Conservation (phyloP, 2,888 invertebrate genomes). For the Uloborus plumipes region DNA sequence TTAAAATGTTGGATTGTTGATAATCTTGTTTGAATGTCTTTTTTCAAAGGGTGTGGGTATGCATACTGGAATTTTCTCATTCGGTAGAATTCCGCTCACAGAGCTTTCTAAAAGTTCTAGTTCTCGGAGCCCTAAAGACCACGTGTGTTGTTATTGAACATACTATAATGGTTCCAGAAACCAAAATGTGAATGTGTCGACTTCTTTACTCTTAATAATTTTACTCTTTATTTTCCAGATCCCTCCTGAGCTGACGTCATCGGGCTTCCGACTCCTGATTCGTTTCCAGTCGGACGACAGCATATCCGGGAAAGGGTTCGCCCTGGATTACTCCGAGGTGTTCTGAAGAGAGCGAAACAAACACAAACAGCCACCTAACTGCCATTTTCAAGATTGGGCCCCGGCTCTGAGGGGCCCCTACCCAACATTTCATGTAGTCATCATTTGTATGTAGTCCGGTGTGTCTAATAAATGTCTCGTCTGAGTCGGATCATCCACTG, state of each 20-base stretch:
- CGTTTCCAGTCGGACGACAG: constrained; percentile 92
- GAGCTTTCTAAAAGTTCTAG: too few relatives aligned
- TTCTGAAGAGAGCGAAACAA: constrained; percentile 18
- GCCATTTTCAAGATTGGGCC: neutral
- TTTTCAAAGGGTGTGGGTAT: too few relatives aligned
- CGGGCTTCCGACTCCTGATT: constrained; percentile 86
- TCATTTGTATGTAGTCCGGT: neutral
- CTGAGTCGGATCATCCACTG: neutral
- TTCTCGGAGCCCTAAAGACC: too few relatives aligned
- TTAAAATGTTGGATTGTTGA: too few relatives aligned
- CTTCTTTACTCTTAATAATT: neutral
- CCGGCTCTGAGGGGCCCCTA: constrained; percentile 1
- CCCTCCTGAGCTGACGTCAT: constrained; percentile 89
- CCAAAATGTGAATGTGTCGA: too few relatives aligned
- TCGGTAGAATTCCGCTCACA: too few relatives aligned
- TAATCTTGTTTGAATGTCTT: too few relatives aligned
- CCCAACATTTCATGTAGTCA: neutral
- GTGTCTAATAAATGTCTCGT: constrained; percentile 9
- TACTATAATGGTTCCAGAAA: too few relatives aligned
- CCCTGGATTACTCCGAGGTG: constrained; percentile 83
- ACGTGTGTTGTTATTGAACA: too few relatives aligned
- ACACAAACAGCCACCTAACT: neutral
- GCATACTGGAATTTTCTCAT: too few relatives aligned
- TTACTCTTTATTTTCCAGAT: constrained; percentile 76
- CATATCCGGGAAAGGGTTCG: constrained; percentile 91